These are phyloP conservation scores for Gallinago paraguaiae DNA, from an alignment of 2,113 vertebrate species.

Conservation along the genomic window DNA sequence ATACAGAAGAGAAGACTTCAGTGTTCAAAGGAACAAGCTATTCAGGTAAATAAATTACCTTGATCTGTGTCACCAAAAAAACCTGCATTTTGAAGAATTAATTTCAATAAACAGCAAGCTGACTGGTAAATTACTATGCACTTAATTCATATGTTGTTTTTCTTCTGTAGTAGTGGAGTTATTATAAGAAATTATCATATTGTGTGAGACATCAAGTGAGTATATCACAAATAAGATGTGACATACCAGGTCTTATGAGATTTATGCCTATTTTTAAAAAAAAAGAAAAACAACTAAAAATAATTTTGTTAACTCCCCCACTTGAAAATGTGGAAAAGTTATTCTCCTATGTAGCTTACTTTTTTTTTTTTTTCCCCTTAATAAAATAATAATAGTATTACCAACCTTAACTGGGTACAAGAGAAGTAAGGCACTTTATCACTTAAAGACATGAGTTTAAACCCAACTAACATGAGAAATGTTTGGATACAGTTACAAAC, in stretches of 20 bases:
- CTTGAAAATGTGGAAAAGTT: neutral
- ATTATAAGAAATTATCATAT: neutral
- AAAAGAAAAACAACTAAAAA: neutral
- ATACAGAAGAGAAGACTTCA: neutral
- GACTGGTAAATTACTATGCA: neutral
- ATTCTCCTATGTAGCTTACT: neutral
- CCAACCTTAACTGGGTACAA: neutral
- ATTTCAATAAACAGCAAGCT: neutral
- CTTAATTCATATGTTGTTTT: neutral
- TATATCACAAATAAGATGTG: neutral
- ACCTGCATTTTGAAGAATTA: neutral
- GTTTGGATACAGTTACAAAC: neutral
- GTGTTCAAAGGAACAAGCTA: neutral
- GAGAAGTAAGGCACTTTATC: neutral
- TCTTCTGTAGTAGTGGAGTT: neutral
- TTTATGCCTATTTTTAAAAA: neutral
- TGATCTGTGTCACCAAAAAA: neutral
- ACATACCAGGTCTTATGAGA: neutral
- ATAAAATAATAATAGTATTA: neutral
- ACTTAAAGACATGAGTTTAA: neutral
- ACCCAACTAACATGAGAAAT: neutral
- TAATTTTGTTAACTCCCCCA: neutral
- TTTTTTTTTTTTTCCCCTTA: neutral
- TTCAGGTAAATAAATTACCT: neutral
- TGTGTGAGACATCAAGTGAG: neutral